Evolutionary conservation across 2,797 vertebrate genomes (phyloP).

Genomic region (Siniperca obscura): DNA sequence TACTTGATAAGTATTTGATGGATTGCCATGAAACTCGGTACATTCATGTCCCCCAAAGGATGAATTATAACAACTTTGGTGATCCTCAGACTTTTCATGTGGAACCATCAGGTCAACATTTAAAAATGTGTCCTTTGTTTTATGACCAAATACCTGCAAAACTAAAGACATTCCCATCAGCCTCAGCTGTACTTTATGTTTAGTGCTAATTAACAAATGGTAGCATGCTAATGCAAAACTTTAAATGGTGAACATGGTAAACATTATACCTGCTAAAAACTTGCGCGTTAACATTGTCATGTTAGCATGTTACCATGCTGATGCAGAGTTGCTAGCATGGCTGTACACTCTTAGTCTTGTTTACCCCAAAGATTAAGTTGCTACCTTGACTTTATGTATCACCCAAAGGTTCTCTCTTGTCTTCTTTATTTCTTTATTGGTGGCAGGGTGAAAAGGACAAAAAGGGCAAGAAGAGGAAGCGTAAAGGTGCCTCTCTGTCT

Average conservation of each 20-base stretch:
- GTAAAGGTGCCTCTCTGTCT: conserved; percentile 65
- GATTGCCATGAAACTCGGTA: neutral
- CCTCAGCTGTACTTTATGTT: neutral
- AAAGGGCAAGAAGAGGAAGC: conserved; percentile 29
- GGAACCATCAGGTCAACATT: neutral
- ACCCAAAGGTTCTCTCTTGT: conserved; percentile 24
- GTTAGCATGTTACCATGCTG: neutral
- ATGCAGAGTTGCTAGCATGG: neutral
- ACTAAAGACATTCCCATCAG: too few relatives aligned
- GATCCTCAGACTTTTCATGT: neutral
- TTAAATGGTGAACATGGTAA: neutral
- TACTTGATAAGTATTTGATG: neutral
- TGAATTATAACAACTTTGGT: neutral
- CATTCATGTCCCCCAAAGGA: neutral
- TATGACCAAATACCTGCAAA: neutral
- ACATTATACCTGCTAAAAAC: neutral
- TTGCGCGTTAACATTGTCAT: neutral
- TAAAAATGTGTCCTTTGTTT: neutral
- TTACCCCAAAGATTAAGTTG: neutral
- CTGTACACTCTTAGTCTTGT: neutral
- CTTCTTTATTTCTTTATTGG: conserved; percentile 44
- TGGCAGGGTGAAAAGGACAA: conserved; percentile 50
- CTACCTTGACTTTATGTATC: neutral
- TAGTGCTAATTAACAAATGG: neutral
- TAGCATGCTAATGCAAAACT: neutral